Conservation (phyloP, 2,888 invertebrate species). For the Malacosoma neustria region DNA sequence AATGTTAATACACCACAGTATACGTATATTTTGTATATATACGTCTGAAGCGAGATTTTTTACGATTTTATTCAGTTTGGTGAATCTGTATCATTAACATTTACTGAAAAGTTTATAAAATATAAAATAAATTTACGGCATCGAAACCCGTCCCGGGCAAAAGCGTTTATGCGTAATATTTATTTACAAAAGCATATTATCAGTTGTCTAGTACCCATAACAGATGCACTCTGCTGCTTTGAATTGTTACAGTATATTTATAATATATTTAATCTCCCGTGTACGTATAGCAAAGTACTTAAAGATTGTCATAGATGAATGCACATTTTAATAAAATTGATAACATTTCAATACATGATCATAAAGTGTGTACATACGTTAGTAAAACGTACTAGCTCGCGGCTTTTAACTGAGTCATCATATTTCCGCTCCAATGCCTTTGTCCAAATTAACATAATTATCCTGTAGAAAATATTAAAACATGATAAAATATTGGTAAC, state of each 20-base stretch:
- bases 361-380: constrained; percentile 8
- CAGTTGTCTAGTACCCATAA: too few species aligned
- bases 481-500: not conserved
- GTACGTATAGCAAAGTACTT: not conserved
- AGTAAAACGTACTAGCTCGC: constrained; percentile 9
- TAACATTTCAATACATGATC: not conserved
- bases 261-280: not conserved
- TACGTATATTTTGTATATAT: constrained; percentile 7
- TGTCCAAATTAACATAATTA: constrained; percentile 37
- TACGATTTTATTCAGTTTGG: not conserved
- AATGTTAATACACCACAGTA: constrained; percentile 1
- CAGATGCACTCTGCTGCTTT: too few species aligned
- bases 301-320: not conserved
- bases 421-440: constrained; percentile 23
- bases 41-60: not conserved
- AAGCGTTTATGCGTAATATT: too few species aligned
- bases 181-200: too few species aligned
- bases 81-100: not conserved
- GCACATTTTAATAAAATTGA: not conserved
- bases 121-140: too few species aligned
- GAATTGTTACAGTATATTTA: not conserved
- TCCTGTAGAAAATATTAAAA: constrained; percentile 28
- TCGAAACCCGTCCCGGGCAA: too few species aligned
- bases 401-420: not conserved
- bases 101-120: not conserved